Percentiles rank a stretch among this genome's conserved stretches.
Conservation (phyloP, 1,140 invertebrate species). For the Conus ventricosus region DNA sequence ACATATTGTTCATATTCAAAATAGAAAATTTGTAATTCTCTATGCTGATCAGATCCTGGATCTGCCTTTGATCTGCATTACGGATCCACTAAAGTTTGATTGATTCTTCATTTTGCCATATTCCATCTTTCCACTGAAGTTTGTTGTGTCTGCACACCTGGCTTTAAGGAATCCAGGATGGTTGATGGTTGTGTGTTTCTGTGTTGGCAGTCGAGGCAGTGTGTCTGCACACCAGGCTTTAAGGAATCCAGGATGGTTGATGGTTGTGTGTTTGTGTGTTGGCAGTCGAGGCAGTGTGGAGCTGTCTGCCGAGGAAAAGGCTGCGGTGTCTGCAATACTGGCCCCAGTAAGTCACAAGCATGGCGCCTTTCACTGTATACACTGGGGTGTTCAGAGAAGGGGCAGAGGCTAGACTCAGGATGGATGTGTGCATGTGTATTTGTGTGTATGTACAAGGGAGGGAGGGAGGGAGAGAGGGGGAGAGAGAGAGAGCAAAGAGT, state of each 20-base stretch:
- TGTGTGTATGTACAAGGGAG: no score
- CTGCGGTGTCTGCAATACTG: constrained; percentile 58
- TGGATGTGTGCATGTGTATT: constrained; percentile 40
- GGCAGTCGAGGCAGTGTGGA: constrained; percentile 70
- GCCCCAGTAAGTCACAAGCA: constrained; percentile 57
- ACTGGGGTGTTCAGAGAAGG: not conserved
- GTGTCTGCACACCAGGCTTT: no score
- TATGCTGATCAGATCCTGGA: no score
- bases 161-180: not conserved
- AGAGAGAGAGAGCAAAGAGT: no score
- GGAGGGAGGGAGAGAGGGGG: constrained; percentile 36
- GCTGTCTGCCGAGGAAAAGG: constrained; percentile 65
- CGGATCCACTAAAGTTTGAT: no score
- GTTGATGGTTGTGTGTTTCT: not conserved
- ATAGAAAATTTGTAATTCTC: no score
- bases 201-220: constrained; percentile 65
- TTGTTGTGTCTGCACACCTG: not conserved
- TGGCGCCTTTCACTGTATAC: not conserved
- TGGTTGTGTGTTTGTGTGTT: not conserved
- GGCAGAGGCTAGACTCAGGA: no score
- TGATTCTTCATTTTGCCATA: no score
- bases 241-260: not conserved
- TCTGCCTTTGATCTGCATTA: no score
- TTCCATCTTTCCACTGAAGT: no score
- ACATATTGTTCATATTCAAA: no score